These are phyloP conservation scores for Thereva nobilitata DNA, from an alignment of 2,888 invertebrate species.

Conservation along the genomic window DNA sequence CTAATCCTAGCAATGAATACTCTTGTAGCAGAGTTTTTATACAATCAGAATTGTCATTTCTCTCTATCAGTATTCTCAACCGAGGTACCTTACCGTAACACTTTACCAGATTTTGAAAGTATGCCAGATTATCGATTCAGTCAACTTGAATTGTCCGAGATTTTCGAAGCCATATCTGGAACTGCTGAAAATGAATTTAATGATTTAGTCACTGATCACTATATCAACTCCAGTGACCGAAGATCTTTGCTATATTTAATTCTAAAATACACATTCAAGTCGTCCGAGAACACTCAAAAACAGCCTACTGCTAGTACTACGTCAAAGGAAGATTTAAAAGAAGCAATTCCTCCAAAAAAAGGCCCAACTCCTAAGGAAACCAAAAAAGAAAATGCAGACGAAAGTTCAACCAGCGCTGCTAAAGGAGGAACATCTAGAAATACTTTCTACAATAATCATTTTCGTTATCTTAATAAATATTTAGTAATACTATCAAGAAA, in stretches of 20 bases:
- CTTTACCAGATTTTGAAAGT: constrained; percentile 53
- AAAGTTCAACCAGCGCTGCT: constrained; percentile 14
- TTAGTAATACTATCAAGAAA: constrained; percentile 48
- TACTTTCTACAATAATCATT: constrained; percentile 43
- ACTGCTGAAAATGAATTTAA: constrained; percentile 35
- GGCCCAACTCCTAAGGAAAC: background rate
- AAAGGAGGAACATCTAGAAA: constrained; percentile 18
- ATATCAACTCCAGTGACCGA: constrained; percentile 32
- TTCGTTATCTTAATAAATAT: constrained; percentile 49
- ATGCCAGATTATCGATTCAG: constrained; percentile 51
- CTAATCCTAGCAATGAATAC: constrained; percentile 52
- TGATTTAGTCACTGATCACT: constrained; percentile 40
- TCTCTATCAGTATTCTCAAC: constrained; percentile 56
- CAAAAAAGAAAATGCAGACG: background rate
- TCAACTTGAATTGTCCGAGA: constrained; percentile 49
- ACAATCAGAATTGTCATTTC: constrained; percentile 55
- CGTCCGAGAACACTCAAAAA: constrained; percentile 7
- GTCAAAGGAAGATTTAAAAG: background rate
- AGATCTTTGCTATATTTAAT: constrained; percentile 30
- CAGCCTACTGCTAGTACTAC: background rate
- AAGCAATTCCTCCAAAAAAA: background rate
- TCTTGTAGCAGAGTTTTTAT: constrained; percentile 56
- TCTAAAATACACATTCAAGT: constrained; percentile 14
- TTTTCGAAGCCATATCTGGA: constrained; percentile 48
- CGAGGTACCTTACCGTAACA: constrained; percentile 54